Conservation (phyloP, 30 jellyfish, hydroid and myxozoan genomes). For the Aurelia coerulea region DNA sequence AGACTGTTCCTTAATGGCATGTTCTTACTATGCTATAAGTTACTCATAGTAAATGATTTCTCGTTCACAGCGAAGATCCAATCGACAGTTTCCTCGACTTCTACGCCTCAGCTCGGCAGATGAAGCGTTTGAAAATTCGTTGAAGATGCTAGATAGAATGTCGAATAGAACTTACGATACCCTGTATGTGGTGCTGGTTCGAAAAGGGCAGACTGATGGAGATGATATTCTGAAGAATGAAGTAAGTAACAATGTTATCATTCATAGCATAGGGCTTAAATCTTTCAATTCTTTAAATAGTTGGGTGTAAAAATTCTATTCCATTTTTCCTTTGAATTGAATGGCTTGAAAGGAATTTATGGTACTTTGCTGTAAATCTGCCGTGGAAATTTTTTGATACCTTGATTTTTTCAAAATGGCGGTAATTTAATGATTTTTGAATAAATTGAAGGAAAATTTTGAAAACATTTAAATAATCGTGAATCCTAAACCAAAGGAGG, state of each 20-base stretch:
- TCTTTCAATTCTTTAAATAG: too few relatives aligned
- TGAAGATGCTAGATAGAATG: slow-evolving; percentile 69
- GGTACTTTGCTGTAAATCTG: too few relatives aligned
- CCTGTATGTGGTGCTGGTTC: slow-evolving; percentile 78
- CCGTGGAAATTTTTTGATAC: too few relatives aligned
- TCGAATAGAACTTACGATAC: slow-evolving; percentile 89
- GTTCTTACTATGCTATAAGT: neutral
- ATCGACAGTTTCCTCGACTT: slow-evolving; percentile 55
- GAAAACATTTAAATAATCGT: too few relatives aligned
- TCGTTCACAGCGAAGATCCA: slow-evolving; percentile 25
- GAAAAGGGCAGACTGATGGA: slow-evolving; percentile 82
- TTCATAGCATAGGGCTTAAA: neutral
- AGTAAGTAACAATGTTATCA: slow-evolving; percentile 28
- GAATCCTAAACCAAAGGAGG: too few relatives aligned
- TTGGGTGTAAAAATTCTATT: too few relatives aligned
- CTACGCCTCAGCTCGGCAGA: slow-evolving; percentile 43
- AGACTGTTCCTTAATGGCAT: too few relatives aligned
- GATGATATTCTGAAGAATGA: slow-evolving; percentile 67
- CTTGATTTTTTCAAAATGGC: too few relatives aligned
- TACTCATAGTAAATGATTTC: neutral
- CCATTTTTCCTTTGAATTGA: too few relatives aligned
- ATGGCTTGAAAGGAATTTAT: too few relatives aligned
- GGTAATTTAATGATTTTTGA: too few relatives aligned
- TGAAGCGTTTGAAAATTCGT: slow-evolving; percentile 39
- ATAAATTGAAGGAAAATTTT: too few relatives aligned